These are phyloP conservation scores for Sebastes schlegelii DNA, from an alignment of 2,113 vertebrate genomes.

Conservation along the genomic window DNA sequence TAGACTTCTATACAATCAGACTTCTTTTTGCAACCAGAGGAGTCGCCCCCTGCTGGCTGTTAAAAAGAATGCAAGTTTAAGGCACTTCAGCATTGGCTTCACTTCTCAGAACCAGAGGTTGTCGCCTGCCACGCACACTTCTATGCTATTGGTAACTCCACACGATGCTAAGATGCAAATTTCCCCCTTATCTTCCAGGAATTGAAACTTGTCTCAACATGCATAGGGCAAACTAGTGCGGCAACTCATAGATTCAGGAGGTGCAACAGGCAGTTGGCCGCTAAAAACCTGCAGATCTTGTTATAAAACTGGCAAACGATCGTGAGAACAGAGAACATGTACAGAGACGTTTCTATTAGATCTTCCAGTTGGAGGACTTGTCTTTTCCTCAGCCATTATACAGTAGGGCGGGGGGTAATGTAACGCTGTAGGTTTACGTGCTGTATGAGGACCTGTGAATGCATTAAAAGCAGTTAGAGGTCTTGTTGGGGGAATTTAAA, in stretches of 20 bases:
- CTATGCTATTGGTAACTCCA: no score
- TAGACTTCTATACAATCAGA: no score
- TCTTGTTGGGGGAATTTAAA: slow-evolving; percentile 18
- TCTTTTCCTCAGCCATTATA: slow-evolving; percentile 1
- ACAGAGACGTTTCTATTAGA: slow-evolving; percentile 1
- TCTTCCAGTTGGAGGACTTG: neutral
- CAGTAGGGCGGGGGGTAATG: neutral
- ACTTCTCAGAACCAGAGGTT: no score
- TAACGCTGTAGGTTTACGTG: neutral
- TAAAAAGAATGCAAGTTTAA: no score
- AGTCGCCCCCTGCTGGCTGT: no score
- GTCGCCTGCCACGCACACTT: no score
- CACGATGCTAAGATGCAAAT: no score
- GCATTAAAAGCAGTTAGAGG: slow-evolving; percentile 7
- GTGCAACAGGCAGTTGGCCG: slow-evolving; percentile 5
- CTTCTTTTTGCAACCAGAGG: no score
- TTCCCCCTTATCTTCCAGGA: neutral
- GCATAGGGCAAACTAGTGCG: neutral
- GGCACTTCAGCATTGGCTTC: no score
- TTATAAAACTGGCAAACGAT: neutral
- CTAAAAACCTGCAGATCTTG: slow-evolving; percentile 15
- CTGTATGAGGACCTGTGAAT: neutral
- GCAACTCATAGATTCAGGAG: slow-evolving; percentile 1
- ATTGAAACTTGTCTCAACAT: slow-evolving; percentile 6
- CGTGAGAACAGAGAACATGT: slow-evolving; percentile 3